Evolutionary conservation across 2,797 vertebrate species (phyloP), one percentile per base, ranked within the genome.

Genomic region (Sebastes itinus): DNA sequence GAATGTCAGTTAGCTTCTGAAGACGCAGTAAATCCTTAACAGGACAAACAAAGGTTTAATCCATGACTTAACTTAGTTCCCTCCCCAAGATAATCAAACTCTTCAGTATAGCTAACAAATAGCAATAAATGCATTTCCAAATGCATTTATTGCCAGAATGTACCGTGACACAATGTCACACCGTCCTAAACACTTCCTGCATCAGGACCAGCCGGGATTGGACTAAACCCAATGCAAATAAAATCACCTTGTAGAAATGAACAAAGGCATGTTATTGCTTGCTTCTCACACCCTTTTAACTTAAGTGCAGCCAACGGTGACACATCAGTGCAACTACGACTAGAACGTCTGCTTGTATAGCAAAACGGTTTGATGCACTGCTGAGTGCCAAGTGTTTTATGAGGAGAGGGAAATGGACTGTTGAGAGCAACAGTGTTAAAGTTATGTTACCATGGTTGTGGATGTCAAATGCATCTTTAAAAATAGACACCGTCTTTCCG

Each of bases 351-450:
- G 71, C 78, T 82, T 84, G 69, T 80, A 42, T 67, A 70, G 73
- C 62, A 64, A 76, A 87, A 80, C 58, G 33, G 61, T 83, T 71
- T 67, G 58, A 88, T 75, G 75, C 58, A 28, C 74, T 60, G 68
- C 35, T 59, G 76, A 72, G 70, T 38, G 83, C 80, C 72, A 84
- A 87, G 65, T 28, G 38, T 77, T 90, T 90, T 89, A 91, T 74
- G 68, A 79, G 77, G 18, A 69, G 56, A 68, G 64, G 28, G 52
- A 75, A 88, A 91, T 80, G 32, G 86, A 81, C 71, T 84, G 89
- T 82, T 75, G 65, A 88, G 59, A 81, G 69, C 75, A 86, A 81
- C 54, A 56, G 30, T 56, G 67, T 77, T 59, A 67, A 38, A 49
- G 78, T 91, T 90, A 86, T 67, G 54, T 80, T 89, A 88, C 74